Evolutionary conservation across 2,888 invertebrate genomes (phyloP), one percentile per base, ranked within the genome.

Genomic region (Branchipolynoe longqiensis): DNA sequence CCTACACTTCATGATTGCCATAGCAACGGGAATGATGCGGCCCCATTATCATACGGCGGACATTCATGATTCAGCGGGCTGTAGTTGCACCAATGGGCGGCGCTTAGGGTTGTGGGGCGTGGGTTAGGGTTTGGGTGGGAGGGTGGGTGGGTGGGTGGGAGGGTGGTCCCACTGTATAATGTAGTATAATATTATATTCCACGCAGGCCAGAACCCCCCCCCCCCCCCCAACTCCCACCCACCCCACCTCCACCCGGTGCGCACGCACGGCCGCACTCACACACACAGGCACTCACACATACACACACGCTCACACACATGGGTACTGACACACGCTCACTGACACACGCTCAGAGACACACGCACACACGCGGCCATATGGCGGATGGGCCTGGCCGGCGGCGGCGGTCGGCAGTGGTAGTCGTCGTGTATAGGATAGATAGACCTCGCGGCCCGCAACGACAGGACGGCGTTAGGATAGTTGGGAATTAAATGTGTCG

Each of bases 21-120:
- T 78, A 78, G 78, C 78, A 78, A 78, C 78, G 78, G 48, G 25
- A 41, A 38, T 31, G 54, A 54, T 78, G 78, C 78, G 18, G 48
- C 54, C 48, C 78, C 48, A 78, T 48, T 78, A 78, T 78, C 78
- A 78, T 78, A 78, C 48, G 31, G 48, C 31, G 18, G 48, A 31
- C 78, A 78, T 78, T 78, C 78, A 78, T 78, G 78, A 78, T 78
- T 78, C 78, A 48, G 31, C 48, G 78, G 48, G 25, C n/a, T n/a
- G n/a, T n/a, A n/a, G n/a, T n/a, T n/a, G n/a, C n/a, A n/a, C n/a
- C n/a, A n/a, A n/a, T 6, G 8, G 8, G 78, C 48, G 22, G 48
- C 6, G 54, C 48, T 28, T 28, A 48, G 78, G 48, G n/a, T 33
- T 48, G 31, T 78, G 78, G 38, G 38, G 38, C 12, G 69, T n/a